Evolutionary conservation across 2,888 invertebrate species (phyloP).

Genomic region (Cantharis rustica): DNA sequence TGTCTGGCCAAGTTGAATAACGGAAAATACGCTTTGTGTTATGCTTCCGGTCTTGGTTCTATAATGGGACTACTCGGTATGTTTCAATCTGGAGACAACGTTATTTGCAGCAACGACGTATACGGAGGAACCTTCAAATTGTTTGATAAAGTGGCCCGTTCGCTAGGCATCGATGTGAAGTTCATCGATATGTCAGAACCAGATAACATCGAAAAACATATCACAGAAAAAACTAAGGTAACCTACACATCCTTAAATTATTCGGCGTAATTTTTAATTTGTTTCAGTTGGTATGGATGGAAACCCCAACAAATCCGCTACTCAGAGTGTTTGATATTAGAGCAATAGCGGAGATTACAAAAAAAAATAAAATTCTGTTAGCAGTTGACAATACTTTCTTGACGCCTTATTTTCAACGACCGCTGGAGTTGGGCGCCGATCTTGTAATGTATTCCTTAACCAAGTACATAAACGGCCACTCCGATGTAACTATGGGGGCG

Average conservation of each 20-base stretch:
- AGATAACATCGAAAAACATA: constrained; percentile 64
- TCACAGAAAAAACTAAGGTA: constrained; percentile 84
- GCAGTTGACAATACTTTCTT: constrained; percentile 39
- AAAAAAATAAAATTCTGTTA: constrained; percentile 45
- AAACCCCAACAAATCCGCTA: constrained; percentile 89
- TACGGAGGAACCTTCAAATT: constrained; percentile 87
- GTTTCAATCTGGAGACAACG: constrained; percentile 80
- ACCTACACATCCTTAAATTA: not conserved
- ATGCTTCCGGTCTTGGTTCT: constrained; percentile 86
- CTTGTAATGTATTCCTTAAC: constrained; percentile 40
- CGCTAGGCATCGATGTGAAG: constrained; percentile 68
- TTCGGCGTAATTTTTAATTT: not conserved
- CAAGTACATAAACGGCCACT: constrained; percentile 44
- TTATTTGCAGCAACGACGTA: constrained; percentile 86
- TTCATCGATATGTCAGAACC: constrained; percentile 76
- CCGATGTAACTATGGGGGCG: constrained; percentile 41
- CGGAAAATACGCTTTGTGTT: constrained; percentile 78
- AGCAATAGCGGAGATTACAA: constrained; percentile 65
- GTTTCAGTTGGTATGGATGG: constrained; percentile 81
- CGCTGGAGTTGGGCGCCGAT: constrained; percentile 42
- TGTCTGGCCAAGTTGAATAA: constrained; percentile 86
- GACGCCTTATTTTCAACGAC: constrained; percentile 40
- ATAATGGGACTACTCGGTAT: constrained; percentile 74
- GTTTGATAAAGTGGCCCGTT: constrained; percentile 55
- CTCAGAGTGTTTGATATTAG: constrained; percentile 82